A percentile compares a stretch with the other conserved stretches of the same genome.
Evolutionary conservation across 2,113 vertebrate genomes (phyloP).

Genomic region (Carassius gibelio): DNA sequence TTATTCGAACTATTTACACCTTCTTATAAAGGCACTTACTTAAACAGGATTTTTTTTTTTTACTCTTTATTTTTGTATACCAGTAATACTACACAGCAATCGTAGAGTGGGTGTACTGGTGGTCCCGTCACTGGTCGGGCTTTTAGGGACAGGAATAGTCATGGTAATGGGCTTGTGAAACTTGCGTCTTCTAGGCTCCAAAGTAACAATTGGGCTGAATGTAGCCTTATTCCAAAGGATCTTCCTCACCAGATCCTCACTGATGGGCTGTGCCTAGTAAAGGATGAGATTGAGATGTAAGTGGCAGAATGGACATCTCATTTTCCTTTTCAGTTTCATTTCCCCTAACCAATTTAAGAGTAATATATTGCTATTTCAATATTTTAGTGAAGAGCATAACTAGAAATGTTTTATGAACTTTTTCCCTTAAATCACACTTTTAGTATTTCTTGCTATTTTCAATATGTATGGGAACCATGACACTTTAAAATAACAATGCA

Average conservation of each 20-base stretch:
- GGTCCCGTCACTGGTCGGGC: slow-evolving; percentile 79
- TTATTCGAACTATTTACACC: not conserved
- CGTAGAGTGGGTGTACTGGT: slow-evolving; percentile 86
- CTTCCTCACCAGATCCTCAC: slow-evolving; percentile 87
- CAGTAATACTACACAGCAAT: slow-evolving; percentile 96
- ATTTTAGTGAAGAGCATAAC: not conserved
- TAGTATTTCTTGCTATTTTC: no score
- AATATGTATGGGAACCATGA: not conserved
- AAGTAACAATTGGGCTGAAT: slow-evolving; percentile 93
- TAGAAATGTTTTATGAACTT: not conserved
- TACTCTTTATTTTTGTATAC: slow-evolving; percentile 64
- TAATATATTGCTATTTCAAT: not conserved
- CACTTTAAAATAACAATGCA: not conserved
- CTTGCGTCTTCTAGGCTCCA: slow-evolving; percentile 95
- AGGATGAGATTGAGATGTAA: not conserved
- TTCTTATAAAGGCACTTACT: not conserved
- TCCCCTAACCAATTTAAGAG: not conserved
- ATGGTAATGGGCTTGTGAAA: slow-evolving; percentile 99
- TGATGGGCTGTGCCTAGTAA: slow-evolving; percentile 90
- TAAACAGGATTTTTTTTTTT: not conserved
- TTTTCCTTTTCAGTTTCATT: not conserved
- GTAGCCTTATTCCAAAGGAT: slow-evolving; percentile 95
- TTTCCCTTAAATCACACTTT: not conserved
- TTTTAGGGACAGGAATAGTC: slow-evolving; percentile 95
- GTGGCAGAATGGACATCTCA: not conserved